Base-by-base conservation (phyloP, 2,797 vertebrate species). In the Tapera naevia region DNA sequence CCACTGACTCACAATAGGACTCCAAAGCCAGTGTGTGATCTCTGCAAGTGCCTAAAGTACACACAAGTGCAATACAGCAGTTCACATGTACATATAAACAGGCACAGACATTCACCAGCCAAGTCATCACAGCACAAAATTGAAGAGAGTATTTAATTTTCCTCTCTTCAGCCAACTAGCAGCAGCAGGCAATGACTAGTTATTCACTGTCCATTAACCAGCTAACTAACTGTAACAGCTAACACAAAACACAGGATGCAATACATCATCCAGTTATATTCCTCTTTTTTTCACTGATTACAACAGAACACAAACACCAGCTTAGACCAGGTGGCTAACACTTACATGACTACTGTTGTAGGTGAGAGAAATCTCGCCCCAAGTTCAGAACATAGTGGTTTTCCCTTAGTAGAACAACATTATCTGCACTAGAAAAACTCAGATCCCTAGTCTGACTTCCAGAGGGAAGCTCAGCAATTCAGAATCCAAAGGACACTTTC, bases 51-150 rank as follows among this genome's bases (percentile, higher is more conserved):
- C 78, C 53, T 39, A 61, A 86, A 66, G 19, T 9, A 30, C 35
- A 27, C 18, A 33, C 30, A 48, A 48, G 53, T 25, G 50, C 33
- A 53, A 13, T n/a, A 65, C 15, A 67, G 45, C 15, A 19, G 35
- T 61, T n/a, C 61, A 56, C 30, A 39, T 0, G 0, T 28, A 35
- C 21, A 8, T 17, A 14, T 2, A 71, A 56, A 50, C 21, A 45
- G 2, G 7, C 32, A 33, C 5, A 50, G 84, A 14, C 7, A 39
- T 50, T 76, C 27, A 18, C 24, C 24, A 65, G 33, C 24, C 46
- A 48, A 17, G 60, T 50, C 32, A 54, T 37, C 39, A 15, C 32
- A 80, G 51, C 11, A 15, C 9, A 54, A 61, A 66, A 33, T 27
- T 71, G 21, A 66, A 41, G 53, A 43, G 2, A 22, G 39, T 27